Evolutionary conservation across 2,113 vertebrate genomes (phyloP), one percentile per base, ranked within the genome.

Genomic region (Calyptommatus sinebrachiatus): DNA sequence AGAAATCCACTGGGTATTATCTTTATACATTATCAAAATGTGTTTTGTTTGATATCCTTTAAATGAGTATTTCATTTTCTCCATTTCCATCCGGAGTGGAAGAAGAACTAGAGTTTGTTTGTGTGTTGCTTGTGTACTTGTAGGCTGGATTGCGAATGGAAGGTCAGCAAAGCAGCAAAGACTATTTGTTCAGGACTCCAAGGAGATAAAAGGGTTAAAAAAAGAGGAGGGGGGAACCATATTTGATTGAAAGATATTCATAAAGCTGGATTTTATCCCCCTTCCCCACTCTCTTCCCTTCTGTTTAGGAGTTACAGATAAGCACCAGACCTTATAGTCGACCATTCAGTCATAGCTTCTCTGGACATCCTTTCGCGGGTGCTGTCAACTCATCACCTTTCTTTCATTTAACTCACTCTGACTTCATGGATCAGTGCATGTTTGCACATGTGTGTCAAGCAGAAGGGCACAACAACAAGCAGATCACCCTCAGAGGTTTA

Each of bases 1-100:
- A 89, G 86, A 82, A 94, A 89, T 90, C 90, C 82, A 63, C 81
- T 91, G 91, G 92, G 92, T 92, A 94, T 94, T 94, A 85, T 92
- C 91, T 94, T 95, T 94, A 92, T 92, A 93, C 91, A 90, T 95
- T 93, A 92, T 93, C 92, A 92, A 92, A 94, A 92, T 87, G 80
- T 91, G 89, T 94, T 95, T 93, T 93, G 91, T 94, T 94, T 93
- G 92, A 89, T 94, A 92, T 92, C 90, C 86, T 90, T 92, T 94
- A 92, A 92, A 94, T 95, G 91, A 93, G 90, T 92, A 85, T 92
- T 92, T 90, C 53, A 81, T 92, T 86, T 92, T 85, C 90, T 91
- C 89, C 8, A 78, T 92, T 85, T 88, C 35, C 88, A 89, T 84
- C 46, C 88, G 68, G 85, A 89, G 82, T 88, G 83, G 84, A 81